phyloP scores from a whole-genome alignment of 2,888 invertebrate species.

The Athalia cordata region DNA sequence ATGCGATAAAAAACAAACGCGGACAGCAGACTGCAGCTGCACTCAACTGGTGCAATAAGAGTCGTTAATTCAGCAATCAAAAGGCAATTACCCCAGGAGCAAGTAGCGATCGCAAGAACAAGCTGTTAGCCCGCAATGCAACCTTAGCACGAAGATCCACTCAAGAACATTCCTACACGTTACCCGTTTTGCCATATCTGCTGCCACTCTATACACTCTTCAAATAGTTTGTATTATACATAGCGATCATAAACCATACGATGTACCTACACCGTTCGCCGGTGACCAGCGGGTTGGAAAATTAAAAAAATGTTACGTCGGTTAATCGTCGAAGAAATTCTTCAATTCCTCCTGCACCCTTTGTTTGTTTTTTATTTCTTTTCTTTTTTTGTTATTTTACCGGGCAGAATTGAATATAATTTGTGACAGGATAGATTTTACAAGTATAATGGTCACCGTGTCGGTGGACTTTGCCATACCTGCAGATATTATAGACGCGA shows the following conservation, averaged over 20 bases:
- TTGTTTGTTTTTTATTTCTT: too few species aligned
- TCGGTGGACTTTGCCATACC: too few species aligned
- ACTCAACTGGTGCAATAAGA: constrained; percentile 47
- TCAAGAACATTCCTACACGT: constrained; percentile 63
- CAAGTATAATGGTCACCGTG: background rate
- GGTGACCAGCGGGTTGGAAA: too few species aligned
- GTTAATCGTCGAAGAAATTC: too few species aligned
- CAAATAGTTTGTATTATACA: too few species aligned
- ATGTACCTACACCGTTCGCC: too few species aligned
- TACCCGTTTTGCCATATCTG: constrained; percentile 43
- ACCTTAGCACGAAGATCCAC: constrained; percentile 55
- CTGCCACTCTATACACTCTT: background rate
- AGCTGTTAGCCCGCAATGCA: constrained; percentile 58
- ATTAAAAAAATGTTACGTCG: too few species aligned
- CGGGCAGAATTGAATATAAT: too few species aligned
- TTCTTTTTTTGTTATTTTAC: too few species aligned
- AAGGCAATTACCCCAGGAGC: constrained; percentile 56
- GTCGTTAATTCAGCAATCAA: constrained; percentile 62
- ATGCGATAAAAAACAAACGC: background rate
- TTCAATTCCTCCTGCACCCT: too few species aligned
- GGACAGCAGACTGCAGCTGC: background rate
- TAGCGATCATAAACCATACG: too few species aligned
- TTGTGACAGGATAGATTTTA: background rate
- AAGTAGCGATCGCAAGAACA: constrained; percentile 55
- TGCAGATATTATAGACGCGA: background rate